These are phyloP conservation scores for Paracentrotus lividus DNA, from an alignment of 53 echinoderm and acorn worm species.

Conservation along the genomic window DNA sequence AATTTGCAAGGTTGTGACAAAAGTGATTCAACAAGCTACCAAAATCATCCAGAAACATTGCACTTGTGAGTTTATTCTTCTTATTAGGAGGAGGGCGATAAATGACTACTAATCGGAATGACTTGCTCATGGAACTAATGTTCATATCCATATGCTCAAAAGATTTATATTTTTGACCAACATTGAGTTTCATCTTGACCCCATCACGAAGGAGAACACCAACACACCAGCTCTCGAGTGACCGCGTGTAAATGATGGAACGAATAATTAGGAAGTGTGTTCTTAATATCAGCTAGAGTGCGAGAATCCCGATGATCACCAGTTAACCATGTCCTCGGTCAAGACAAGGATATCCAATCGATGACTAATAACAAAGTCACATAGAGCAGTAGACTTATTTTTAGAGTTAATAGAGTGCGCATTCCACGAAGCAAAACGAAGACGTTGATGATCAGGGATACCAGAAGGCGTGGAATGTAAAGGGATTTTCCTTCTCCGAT, in stretches of 20 bases:
- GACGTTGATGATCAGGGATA: neutral
- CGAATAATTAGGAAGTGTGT: constrained; percentile 61
- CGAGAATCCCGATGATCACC: constrained; percentile 15
- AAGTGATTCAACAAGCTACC: neutral
- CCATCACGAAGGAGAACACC: constrained; percentile 44
- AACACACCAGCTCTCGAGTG: constrained; percentile 61
- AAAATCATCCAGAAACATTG: constrained; percentile 68
- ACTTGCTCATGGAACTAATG: constrained; percentile 34
- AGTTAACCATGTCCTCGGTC: constrained; percentile 15
- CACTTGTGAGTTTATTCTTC: constrained; percentile 46
- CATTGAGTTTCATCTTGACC: constrained; percentile 49
- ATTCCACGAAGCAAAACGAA: constrained; percentile 59
- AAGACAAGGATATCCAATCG: neutral
- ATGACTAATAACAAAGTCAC: constrained; percentile 49
- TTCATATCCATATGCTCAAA: constrained; percentile 54
- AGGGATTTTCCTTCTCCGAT: neutral
- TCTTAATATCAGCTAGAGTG: constrained; percentile 68
- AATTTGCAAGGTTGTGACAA: constrained; percentile 22
- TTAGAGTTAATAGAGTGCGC: constrained; percentile 53
- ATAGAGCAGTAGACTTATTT: constrained; percentile 32
- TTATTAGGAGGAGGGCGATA: constrained; percentile 71
- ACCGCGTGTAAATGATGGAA: constrained; percentile 50
- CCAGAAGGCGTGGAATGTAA: neutral
- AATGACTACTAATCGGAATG: constrained; percentile 61
- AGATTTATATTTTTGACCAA: constrained; percentile 15